These are phyloP conservation scores for Neomonachus schauinslandi DNA, from an alignment of 2,113 vertebrate species.

Conservation along the genomic window DNA sequence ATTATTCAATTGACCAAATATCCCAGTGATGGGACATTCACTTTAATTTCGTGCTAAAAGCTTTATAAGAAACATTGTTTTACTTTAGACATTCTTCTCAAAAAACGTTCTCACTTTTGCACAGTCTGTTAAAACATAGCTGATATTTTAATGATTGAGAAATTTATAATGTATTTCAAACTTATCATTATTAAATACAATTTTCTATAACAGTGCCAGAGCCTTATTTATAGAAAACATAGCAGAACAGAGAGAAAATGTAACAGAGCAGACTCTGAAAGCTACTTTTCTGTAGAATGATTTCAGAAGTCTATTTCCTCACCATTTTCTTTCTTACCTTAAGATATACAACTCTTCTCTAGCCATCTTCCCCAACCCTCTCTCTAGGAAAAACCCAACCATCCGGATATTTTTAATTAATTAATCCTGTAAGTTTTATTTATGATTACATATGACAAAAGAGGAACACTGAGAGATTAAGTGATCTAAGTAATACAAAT, in stretches of 20 bases:
- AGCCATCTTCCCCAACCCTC: neutral
- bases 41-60: neutral
- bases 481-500: neutral
- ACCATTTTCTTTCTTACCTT: neutral
- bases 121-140: neutral
- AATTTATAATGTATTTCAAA: neutral
- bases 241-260: neutral
- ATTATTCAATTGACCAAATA: neutral
- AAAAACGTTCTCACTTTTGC: neutral
- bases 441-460: neutral
- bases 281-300: neutral
- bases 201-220: neutral
- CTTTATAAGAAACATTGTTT: neutral
- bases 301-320: slow-evolving; percentile 27
- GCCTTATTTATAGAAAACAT: neutral
- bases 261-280: neutral
- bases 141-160: neutral
- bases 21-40: neutral
- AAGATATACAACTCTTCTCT: neutral
- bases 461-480: neutral
- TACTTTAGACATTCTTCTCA: neutral
- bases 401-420: slow-evolving; percentile 8
- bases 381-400: neutral
- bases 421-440: neutral
- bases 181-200: neutral